Evolutionary conservation across 2,113 vertebrate species (phyloP).

Genomic region (Pangasianodon hypophthalmus): DNA sequence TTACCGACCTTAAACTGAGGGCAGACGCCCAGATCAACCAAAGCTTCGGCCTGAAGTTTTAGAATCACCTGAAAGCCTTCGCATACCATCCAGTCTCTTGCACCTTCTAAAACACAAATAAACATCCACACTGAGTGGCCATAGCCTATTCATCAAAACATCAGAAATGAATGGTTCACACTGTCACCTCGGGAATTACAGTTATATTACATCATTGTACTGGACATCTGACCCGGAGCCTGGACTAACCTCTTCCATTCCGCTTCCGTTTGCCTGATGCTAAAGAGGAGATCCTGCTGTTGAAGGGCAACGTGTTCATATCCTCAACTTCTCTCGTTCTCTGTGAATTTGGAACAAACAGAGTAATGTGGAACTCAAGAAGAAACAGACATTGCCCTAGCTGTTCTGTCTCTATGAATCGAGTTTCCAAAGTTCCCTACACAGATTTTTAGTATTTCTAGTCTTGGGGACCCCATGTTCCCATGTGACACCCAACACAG

Average conservation of each 20-base stretch:
- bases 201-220: neutral
- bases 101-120: slow-evolving; percentile 52
- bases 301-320: fast-evolving
- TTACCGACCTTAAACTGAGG: slow-evolving; percentile 81
- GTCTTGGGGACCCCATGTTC: neutral
- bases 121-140: neutral
- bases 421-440: neutral
- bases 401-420: no score
- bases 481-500: neutral
- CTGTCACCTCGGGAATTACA: neutral
- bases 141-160: neutral
- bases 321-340: slow-evolving; percentile 65
- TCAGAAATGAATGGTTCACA: neutral
- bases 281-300: slow-evolving; percentile 50
- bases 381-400: neutral
- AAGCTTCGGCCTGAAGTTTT: slow-evolving; percentile 83
- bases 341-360: slow-evolving; percentile 52
- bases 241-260: slow-evolving; percentile 55
- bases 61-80: slow-evolving; percentile 93
- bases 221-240: neutral
- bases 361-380: neutral
- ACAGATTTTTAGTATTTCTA: neutral
- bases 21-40: slow-evolving; percentile 80
- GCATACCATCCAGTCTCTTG: slow-evolving; percentile 80
- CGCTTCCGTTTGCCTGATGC: neutral